Conservation (phyloP, 2,888 invertebrate species). For the Melolontha melolontha region DNA sequence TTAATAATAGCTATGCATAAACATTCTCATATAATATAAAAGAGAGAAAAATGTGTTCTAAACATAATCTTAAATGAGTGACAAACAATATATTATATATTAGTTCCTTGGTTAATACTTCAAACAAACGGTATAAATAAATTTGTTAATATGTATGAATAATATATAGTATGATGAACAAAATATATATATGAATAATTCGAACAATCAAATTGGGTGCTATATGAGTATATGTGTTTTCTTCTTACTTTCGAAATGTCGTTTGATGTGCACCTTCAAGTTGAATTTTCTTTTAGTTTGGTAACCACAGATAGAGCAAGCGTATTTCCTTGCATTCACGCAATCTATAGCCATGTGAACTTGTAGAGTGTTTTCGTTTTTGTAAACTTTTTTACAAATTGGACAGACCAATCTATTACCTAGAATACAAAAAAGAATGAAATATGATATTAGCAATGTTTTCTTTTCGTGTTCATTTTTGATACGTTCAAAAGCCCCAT, state of each 20-base stretch:
- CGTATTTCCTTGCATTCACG: slow-evolving; percentile 43
- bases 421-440: slow-evolving; percentile 27
- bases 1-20: slow-evolving; percentile 16
- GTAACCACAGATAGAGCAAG: slow-evolving; percentile 41
- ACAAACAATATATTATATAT: slow-evolving; percentile 16
- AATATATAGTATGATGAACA: not conserved
- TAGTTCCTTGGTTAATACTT: slow-evolving; percentile 34
- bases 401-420: slow-evolving; percentile 39
- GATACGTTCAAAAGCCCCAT: slow-evolving; percentile 30
- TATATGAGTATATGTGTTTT: slow-evolving; percentile 28
- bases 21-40: slow-evolving; percentile 22
- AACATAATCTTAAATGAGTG: slow-evolving; percentile 12
- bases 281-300: slow-evolving; percentile 43
- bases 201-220: not conserved
- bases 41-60: slow-evolving; percentile 17
- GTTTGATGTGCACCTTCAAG: slow-evolving; percentile 43
- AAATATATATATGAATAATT: too few relatives aligned
- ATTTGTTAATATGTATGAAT: slow-evolving; percentile 18
- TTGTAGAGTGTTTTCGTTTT: slow-evolving; percentile 45
- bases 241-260: slow-evolving; percentile 37
- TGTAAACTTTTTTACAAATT: slow-evolving; percentile 44
- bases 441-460: not conserved
- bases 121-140: slow-evolving; percentile 18
- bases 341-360: slow-evolving; percentile 43
- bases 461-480: slow-evolving; percentile 9